A percentile compares a stretch with the other conserved stretches of the same genome.
Evolutionary conservation across 2,113 vertebrate genomes (phyloP).

Genomic region (Laticauda colubrina): DNA sequence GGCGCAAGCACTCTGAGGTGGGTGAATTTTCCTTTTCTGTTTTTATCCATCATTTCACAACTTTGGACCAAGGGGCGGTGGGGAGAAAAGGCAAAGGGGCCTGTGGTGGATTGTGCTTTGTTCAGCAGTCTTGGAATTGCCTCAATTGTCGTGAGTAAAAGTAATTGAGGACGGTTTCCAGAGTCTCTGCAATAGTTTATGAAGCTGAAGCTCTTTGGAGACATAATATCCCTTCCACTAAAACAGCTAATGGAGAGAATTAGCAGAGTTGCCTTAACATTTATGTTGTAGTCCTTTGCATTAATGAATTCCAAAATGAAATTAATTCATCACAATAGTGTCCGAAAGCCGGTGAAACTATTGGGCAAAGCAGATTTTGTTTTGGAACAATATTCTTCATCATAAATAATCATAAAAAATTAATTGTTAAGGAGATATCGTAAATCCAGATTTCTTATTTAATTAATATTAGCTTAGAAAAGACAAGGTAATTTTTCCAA

Average conservation of each 20-base stretch:
- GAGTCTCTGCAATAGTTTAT: constrained; percentile 25
- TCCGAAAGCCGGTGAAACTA: background rate
- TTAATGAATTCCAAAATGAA: background rate
- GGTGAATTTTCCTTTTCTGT: constrained; percentile 79
- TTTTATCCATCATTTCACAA: constrained; percentile 77
- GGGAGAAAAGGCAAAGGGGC: constrained; percentile 52
- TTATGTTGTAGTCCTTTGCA: too few species aligned
- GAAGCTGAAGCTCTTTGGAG: constrained; percentile 35
- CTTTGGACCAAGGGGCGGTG: constrained; percentile 65
- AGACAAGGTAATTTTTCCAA: constrained; percentile 35
- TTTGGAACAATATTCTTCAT: background rate
- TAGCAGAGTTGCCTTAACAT: constrained; percentile 27
- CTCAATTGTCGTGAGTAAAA: constrained; percentile 47
- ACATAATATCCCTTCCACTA: constrained; percentile 42
- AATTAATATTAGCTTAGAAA: constrained; percentile 32
- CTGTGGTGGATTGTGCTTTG: constrained; percentile 54
- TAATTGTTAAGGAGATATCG: constrained; percentile 25
- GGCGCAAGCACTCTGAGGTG: constrained; percentile 99
- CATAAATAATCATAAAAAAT: constrained; percentile 32
- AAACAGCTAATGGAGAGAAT: constrained; percentile 51
- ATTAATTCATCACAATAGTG: background rate
- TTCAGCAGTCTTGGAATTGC: constrained; percentile 51
- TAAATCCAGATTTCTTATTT: constrained; percentile 26
- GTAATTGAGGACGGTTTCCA: constrained; percentile 45
- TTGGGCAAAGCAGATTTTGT: background rate